phyloP scores from a whole-genome alignment of 2,113 vertebrate species.

The Prionailurus viverrinus region DNA sequence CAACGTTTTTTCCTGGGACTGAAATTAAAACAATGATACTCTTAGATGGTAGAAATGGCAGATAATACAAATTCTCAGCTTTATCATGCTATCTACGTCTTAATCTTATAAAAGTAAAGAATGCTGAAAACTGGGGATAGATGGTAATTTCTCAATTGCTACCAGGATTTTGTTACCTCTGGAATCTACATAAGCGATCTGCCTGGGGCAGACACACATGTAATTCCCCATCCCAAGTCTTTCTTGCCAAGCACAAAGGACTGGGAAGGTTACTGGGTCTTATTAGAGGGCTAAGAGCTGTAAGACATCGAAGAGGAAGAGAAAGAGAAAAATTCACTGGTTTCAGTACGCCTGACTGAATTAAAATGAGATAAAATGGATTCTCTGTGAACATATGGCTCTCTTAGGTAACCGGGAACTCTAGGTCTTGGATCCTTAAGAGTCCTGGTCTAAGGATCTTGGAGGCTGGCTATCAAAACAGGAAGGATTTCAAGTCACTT shows the following conservation, averaged over 20 bases:
- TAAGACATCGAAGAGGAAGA: neutral
- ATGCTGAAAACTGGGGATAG: neutral
- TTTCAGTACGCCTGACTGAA: slow-evolving; percentile 43
- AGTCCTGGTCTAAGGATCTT: neutral
- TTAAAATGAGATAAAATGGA: slow-evolving; percentile 52
- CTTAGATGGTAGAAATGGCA: neutral
- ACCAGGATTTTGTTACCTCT: slow-evolving; percentile 47
- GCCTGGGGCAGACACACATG: neutral
- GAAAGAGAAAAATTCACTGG: slow-evolving; percentile 48
- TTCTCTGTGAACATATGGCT: slow-evolving; percentile 16
- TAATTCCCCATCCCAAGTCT: neutral
- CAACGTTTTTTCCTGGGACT: neutral
- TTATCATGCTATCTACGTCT: neutral
- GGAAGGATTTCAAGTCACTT: slow-evolving; percentile 22
- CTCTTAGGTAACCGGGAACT: neutral
- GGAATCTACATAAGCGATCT: slow-evolving; percentile 15
- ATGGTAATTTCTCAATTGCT: neutral
- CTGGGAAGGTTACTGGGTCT: slow-evolving; percentile 14
- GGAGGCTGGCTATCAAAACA: neutral
- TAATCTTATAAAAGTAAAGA: neutral
- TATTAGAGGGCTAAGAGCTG: neutral
- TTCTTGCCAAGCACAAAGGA: slow-evolving; percentile 48
- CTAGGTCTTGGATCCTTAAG: neutral
- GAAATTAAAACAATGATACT: neutral
- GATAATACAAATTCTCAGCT: neutral